A percentile compares a stretch with the other conserved stretches of the same genome.
Evolutionary conservation across 1,140 invertebrate species (phyloP).

Genomic region (Elysia chlorotica): DNA sequence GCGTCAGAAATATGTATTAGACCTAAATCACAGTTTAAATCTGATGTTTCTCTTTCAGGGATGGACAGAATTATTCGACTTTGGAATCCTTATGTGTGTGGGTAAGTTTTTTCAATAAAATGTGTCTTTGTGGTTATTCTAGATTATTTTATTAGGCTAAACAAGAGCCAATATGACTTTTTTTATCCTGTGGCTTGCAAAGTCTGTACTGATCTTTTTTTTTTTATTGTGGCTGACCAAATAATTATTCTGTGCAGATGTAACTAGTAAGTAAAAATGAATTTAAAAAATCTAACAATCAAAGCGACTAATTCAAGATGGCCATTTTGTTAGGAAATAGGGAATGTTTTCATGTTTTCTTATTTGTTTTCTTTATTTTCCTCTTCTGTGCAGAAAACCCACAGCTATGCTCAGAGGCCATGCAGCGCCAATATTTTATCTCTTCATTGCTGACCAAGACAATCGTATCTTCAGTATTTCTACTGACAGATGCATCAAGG

Average conservation of each 20-base stretch:
- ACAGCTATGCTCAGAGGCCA: constrained; percentile 60
- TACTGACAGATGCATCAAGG: constrained; percentile 62
- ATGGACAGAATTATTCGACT: constrained; percentile 62
- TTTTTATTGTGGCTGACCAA: neutral
- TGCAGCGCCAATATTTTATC: constrained; percentile 60
- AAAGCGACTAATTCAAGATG: too few species aligned
- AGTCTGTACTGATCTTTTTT: neutral
- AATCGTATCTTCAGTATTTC: constrained; percentile 62
- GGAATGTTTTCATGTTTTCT: neutral
- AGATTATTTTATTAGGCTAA: too few species aligned
- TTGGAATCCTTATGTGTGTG: constrained; percentile 62
- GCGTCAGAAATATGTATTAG: too few species aligned
- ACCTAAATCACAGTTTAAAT: too few species aligned
- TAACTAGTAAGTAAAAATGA: neutral
- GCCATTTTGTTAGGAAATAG: too few species aligned
- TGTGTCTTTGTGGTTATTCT: too few species aligned
- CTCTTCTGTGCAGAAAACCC: too few species aligned
- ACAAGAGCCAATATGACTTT: too few species aligned
- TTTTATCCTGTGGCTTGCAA: neutral
- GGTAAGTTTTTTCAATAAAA: constrained; percentile 43
- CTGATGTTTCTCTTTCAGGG: too few species aligned
- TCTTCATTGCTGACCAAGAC: constrained; percentile 59
- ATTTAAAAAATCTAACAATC: too few species aligned
- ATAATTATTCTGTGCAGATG: neutral
- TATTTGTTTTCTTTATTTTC: neutral